Evolutionary conservation across 2,888 invertebrate species (phyloP), one percentile per base, ranked within the genome.

Genomic region (Leptinotarsa juncta): DNA sequence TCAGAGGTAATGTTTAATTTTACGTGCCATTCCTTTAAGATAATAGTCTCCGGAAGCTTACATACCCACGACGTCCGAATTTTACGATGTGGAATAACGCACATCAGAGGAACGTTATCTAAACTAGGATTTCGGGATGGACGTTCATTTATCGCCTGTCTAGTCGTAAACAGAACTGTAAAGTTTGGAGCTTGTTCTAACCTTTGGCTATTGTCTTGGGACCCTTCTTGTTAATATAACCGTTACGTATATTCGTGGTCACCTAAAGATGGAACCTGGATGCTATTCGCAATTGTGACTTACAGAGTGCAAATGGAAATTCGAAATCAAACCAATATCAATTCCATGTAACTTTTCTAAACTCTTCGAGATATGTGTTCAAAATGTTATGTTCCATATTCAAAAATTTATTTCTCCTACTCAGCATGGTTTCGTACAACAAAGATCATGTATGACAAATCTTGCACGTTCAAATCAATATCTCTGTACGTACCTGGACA

Each of bases 61-160:
- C n/a, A 53, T 53, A 53, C 18, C 53, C n/a, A 53, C 53, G 10
- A 53, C 53, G 18, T 53, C 53, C 53, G 53, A 7, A 18, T 53
- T 53, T 53, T 53, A 53, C 18, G 53, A 53, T 53, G 53, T 53
- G 53, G 53, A 18, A 53, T 53, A 18, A 18, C 18, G n/a, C 7
- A 53, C 53, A 53, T 53, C 53, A 53, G 10, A 18, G 53, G 18
- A 53, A 53, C 53, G 53, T 53, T 53, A 53, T 53, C 53, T 53
- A n/a, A 53, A 53, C 53, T 53, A 18, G 53, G 53, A 53, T 53
- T 53, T 53, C 51, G 5, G 23, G 57, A 20, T 15, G 23, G 57
- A 57, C 57, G 57, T 15, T 57, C 57, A 14, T 57, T 57, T 23
- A 57, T 57, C 57, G 23, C 20, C 57, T 57, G 57, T 15, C 23